Base-by-base conservation (phyloP, 1,140 invertebrate genomes). In the Sarcophaga peregrina region DNA sequence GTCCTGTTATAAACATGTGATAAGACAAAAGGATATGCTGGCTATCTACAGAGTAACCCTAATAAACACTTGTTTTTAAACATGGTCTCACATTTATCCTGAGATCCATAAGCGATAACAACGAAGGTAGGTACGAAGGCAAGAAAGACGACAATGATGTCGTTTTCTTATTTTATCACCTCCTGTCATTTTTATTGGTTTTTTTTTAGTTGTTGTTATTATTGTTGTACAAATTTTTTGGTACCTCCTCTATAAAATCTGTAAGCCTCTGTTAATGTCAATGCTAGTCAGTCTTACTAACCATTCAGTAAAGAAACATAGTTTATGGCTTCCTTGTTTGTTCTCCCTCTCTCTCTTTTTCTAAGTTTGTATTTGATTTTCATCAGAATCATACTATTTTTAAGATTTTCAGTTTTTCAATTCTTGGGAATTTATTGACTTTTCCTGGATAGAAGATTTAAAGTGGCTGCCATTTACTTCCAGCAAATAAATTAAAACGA, bases 131-230 rank as follows among this genome's bases (percentile, higher is more conserved):
- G 54, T 37, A 15, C 13, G 6, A 3, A 15, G 3, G 15, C 3
- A 20, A 68, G 20, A 20, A 5, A 68, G 6, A 68, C n/a, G n/a
- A n/a, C 9, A 68, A 68, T 68, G 20, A 68, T 68, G 62, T 68
- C 62, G 62, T 68, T 68, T 25, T 68, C n/a, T 68, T 68, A 68
- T 68, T 68, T 68, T 68, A 68, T 68, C 62, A 68, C 62, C 62
- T 68, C 9, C 62, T 68, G 62, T 68, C 62, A 68, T 68, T 68
- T 68, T 68, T 68, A 25, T 25, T 68, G 20, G 62, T 25, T 68
- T 68, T 68, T n/a, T n/a, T 20, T 68, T n/a, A n/a, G 62, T 68
- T 68, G 8, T 20, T 9, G 50, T 52, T 37, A 37, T 37, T 37
- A 1, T 37, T 37, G 25, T 37, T n/a, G n/a, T n/a, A n/a, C n/a